Base-by-base conservation (phyloP, 1,140 invertebrate species). In the Venustaconcha ellipsiformis region DNA sequence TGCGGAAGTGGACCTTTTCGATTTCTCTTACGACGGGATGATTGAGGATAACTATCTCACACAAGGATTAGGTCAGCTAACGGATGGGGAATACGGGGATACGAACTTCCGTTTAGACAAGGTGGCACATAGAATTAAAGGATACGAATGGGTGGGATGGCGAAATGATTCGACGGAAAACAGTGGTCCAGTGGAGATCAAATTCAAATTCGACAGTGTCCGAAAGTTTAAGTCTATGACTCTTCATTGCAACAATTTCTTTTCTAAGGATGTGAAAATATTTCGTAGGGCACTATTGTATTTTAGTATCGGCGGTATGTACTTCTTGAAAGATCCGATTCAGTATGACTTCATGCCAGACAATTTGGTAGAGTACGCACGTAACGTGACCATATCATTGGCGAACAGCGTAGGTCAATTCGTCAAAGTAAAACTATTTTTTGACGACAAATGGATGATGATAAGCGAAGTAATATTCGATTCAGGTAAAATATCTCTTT, bases 111-210 rank as follows among this genome's bases (percentile, higher is more conserved):
- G 94, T 80, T 89, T 92, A 18, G 94, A 95, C 88, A 92, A 92
- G 68, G 91, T 91, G 81, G 93, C 93, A 71, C 91, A 93, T 78
- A 94, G 94, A 59, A 94, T 90, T 78, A 84, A 91, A 92, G 95
- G 94, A 57, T 94, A 93, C 65, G 94, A 94, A 59, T 98, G 96
- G 96, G 95, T 98, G 13, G 96, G 96, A 0, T 98, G 96, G 96
- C 93, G 93, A 77, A 96, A 96, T 90, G 95, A 96, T 81, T 68
- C 79, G 89, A 94, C 96, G 80, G 26, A 69, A n/a, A 15, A 59
- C 67, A 60, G 75, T 14, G 78, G 79, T 59, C 86, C 86, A 1
- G 74, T 90, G 14, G 83, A 86, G 70, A 81, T 89, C 23, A 79
- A 94, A 78, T 97, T 97, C 89, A 94, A 96, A 89, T 98, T 98